Evolutionary conservation across 2,113 vertebrate genomes (phyloP).

Genomic region (Ciconia stormi): DNA sequence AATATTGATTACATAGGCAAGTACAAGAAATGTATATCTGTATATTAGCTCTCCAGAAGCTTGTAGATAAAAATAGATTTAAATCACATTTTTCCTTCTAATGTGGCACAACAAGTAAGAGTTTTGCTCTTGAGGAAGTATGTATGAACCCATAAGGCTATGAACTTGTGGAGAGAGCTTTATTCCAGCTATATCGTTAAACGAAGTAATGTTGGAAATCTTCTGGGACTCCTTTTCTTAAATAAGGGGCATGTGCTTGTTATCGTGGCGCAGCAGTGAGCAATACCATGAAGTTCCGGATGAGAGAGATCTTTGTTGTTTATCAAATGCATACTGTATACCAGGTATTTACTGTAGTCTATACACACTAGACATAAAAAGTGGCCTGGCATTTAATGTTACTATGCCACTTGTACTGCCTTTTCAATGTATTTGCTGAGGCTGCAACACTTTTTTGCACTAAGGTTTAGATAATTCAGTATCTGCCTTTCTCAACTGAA

Average conservation of each 20-base stretch:
- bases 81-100: not conserved
- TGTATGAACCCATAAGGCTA: not conserved
- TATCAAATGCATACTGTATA: not conserved
- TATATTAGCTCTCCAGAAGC: not conserved
- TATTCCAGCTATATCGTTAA: not conserved
- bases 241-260: not conserved
- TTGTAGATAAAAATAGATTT: not conserved
- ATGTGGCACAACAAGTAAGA: not conserved
- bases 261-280: not conserved
- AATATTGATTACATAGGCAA: conserved; percentile 27
- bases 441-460: not conserved
- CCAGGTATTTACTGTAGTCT: not conserved
- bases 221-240: not conserved
- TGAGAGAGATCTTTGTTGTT: not conserved
- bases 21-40: conserved; percentile 13
- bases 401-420: not conserved
- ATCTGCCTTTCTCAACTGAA: not conserved
- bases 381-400: not conserved
- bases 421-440: not conserved
- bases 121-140: not conserved
- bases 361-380: not conserved
- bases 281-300: not conserved
- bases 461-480: not conserved
- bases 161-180: not conserved
- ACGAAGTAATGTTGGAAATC: not conserved